Evolutionary conservation across 2,888 invertebrate genomes (phyloP), one percentile per base, ranked within the genome.

Genomic region (Allophyes oxyacanthae): DNA sequence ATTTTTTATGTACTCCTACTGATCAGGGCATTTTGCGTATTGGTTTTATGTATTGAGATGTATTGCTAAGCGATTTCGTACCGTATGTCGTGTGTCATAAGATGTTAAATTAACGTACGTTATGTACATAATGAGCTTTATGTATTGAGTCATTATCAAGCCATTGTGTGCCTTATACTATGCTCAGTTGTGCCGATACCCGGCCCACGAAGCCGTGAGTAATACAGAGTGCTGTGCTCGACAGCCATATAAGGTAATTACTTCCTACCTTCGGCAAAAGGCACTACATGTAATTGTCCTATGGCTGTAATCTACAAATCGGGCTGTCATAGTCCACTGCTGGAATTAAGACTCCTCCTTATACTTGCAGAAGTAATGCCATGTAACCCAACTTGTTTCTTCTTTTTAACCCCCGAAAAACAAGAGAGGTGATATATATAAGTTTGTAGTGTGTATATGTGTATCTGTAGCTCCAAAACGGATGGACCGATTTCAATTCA

Each of bases 201-300:
- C 42, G 67, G 61, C 60, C 63, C 52, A 52, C 61, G 26, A 8
- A 26, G 32, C 20, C 15, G 30, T 67, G 63, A 67, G 52, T 60
- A 60, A 64, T 32, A 3, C 44, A 20, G 9, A n/a, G 5, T 10
- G 9, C n/a, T 30, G 50, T 6, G 34, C 13, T 48, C 4, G 15
- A 6, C 42, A 7, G 2, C 44, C 51, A 26, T 65, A 33, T 45
- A 44, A 14, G 48, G 62, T 8, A 26, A 32, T 52, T 28, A 37
- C 32, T 14, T 32, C 5, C 38, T 6, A n/a, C 1, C 7, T 26
- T 2, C 2, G n/a, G 20, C 4, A 20, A 20, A 20, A 20, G 2
- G 20, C 20, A 4, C 4, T 2, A 20, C 20, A 20, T 20, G 2
- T 20, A n/a, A 20, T 20, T 20, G 20, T 20, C 4, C 20, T 20